These are phyloP conservation scores for Mythimna pallens DNA, from an alignment of 2,888 invertebrate genomes.

Conservation along the genomic window DNA sequence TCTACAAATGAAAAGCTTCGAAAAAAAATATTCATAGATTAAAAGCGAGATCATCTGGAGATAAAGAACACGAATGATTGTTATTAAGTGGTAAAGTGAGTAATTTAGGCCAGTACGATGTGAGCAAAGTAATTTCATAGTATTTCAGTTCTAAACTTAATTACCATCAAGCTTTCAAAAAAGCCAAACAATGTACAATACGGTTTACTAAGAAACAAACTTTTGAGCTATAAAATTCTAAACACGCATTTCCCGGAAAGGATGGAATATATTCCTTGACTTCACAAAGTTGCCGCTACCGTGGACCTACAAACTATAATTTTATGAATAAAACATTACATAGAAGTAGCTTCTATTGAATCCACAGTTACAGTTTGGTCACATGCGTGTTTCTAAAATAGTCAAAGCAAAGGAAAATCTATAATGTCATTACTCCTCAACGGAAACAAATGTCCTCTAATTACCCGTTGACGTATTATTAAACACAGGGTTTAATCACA, in stretches of 20 bases:
- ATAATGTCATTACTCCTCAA: background rate
- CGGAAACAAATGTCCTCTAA: background rate
- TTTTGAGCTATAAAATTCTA: background rate
- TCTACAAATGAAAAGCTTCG: background rate
- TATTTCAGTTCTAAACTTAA: background rate
- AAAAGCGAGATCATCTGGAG: background rate
- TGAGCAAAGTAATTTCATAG: too few species aligned
- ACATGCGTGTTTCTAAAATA: background rate
- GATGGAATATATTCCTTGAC: slow-evolving; percentile 8
- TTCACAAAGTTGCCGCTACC: background rate
- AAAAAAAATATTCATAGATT: background rate
- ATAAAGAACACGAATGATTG: background rate
- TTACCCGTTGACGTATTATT: slow-evolving; percentile 11
- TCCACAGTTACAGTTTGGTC: background rate
- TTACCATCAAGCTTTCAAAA: background rate
- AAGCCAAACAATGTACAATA: background rate
- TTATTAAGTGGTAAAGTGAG: too few species aligned
- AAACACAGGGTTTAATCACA: slow-evolving; percentile 21
- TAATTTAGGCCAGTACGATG: too few species aligned
- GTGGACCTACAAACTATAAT: background rate
- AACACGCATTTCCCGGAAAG: slow-evolving; percentile 4
- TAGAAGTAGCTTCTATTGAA: background rate
- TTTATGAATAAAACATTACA: background rate
- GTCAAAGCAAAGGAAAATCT: background rate
- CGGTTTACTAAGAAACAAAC: background rate